Evolutionary conservation across 2,113 vertebrate species (phyloP), one percentile per base, ranked within the genome.

Genomic region (Tupaia tana): DNA sequence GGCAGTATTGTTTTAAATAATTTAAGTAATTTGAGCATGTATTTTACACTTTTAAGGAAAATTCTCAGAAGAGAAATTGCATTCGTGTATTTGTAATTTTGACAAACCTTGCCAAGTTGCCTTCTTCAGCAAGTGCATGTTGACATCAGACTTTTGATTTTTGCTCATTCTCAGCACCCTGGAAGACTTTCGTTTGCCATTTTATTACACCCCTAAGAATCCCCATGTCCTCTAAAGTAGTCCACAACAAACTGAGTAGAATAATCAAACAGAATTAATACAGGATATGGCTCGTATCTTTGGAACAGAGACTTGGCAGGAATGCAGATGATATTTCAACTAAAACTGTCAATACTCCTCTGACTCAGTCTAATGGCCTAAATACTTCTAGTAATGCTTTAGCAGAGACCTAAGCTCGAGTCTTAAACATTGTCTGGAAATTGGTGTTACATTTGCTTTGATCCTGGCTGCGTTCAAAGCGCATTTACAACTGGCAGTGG

Each of bases 401-500:
- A n/a, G 70, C 3, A 56, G 95, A 85, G 67, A 87, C 58, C 25
- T 9, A 56, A 66, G 56, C 61, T 24, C 5, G 29, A 56, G 24
- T 61, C 71, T 84, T 29, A 85, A 85, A 58, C 6, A 9, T 52
- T 70, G 66, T 75, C 85, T 95, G 9, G 34, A 95, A 85, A 69
- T 31, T 67, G 82, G 58, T 56, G 22, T 18, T 59, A 58, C 25
- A 63, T 70, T 91, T 63, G 58, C 54, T 88, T 93, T 75, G 27
- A 29, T 90, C 75, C 81, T 81, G 78, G 85, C 43, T 95, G 24
- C 79, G 86, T 80, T 86, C 71, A 70, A 93, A 96, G 59, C 58
- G 22, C 54, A 74, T 78, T 90, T 29, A 52, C 74, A 70, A 82
- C 43, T 27, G 61, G 34, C n/a, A n/a, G 7, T 9, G 64, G 54